Base-by-base conservation (phyloP, 2,797 vertebrate species). In the Hippocampus kuda region DNA sequence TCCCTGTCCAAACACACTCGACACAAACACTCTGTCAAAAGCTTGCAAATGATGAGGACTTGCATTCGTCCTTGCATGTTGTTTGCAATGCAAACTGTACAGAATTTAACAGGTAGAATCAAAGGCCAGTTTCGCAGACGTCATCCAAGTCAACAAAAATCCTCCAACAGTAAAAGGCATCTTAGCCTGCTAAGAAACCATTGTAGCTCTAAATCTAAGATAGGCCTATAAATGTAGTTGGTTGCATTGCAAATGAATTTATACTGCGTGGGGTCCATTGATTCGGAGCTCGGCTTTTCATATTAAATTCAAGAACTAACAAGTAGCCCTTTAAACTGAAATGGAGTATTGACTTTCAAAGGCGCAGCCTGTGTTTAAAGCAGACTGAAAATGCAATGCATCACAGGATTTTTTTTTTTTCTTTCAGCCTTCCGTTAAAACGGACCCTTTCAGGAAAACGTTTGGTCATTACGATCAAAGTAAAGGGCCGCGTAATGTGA, bases 1-100 rank as follows among this genome's bases (percentile, higher is more conserved):
- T 81, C 88, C 78, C 83, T 87, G 83, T 86, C 88, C 88, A 89
- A 86, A 86, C 83, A 86, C 79, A 68, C 78, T 77, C 3, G 56
- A 72, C 42, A 61, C 56, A 60, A 24, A 48, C 56, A 61, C 41
- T 26, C n/a, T 24, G 24, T 20, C 76, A 79, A 74, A 79, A 67
- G 72, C 60, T 63, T 57, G 68, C 68, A 81, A 75, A 81, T 75
- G n/a, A 46, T 27, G 13, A 48, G 44, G 42, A 76, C 78, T 53
- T 73, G 41, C 9, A 27, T 75, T 83, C 6, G 67, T 64, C 75
- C 70, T 70, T 67, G 65, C 68, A 69, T 69, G 24, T 70, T 85
- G 66, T 68, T 54, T 72, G 71, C 63, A 18, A 27, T 20, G 24
- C 44, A 74, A 41, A 73, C 49, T 15, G 69, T 66, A 53, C 24